These are phyloP conservation scores for Tachyglossus aculeatus DNA, from an alignment of 2,797 vertebrate species.

Conservation along the genomic window DNA sequence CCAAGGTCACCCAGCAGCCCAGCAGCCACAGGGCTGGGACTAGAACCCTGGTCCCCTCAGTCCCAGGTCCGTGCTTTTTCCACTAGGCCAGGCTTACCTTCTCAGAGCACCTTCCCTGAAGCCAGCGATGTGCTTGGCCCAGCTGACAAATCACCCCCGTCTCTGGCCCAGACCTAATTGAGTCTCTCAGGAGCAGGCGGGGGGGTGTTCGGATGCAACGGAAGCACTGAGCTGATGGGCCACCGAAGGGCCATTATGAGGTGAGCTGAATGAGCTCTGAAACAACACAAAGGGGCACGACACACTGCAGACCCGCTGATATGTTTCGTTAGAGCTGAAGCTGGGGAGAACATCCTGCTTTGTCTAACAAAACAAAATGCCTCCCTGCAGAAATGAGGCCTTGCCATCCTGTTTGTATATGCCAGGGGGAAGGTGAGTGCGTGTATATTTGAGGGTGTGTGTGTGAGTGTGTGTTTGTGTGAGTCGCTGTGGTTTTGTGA, in stretches of 20 bases:
- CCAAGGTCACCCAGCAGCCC: too few relatives aligned
- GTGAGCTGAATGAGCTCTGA: slow-evolving; percentile 20
- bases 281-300: neutral
- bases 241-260: slow-evolving; percentile 51
- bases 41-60: too few relatives aligned
- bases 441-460: too few relatives aligned
- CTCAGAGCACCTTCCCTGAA: too few relatives aligned
- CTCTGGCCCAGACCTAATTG: neutral
- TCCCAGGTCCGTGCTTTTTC: too few relatives aligned
- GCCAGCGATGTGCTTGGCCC: too few relatives aligned
- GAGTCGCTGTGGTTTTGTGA: too few relatives aligned
- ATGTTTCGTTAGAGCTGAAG: fast-evolving
- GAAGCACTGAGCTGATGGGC: slow-evolving; percentile 28
- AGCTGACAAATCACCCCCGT: neutral
- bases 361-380: too few relatives aligned
- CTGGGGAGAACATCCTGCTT: too few relatives aligned
- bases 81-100: too few relatives aligned
- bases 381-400: fast-evolving
- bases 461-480: neutral
- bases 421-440: fast-evolving
- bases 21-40: too few relatives aligned
- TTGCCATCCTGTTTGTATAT: neutral
- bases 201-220: neutral
- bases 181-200: slow-evolving; percentile 47
- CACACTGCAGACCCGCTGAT: neutral